A percentile compares a stretch with the other conserved stretches of the same genome.
phyloP scores from a whole-genome alignment of 2,888 invertebrate species.

The Cryptocheilus praepositus region DNA sequence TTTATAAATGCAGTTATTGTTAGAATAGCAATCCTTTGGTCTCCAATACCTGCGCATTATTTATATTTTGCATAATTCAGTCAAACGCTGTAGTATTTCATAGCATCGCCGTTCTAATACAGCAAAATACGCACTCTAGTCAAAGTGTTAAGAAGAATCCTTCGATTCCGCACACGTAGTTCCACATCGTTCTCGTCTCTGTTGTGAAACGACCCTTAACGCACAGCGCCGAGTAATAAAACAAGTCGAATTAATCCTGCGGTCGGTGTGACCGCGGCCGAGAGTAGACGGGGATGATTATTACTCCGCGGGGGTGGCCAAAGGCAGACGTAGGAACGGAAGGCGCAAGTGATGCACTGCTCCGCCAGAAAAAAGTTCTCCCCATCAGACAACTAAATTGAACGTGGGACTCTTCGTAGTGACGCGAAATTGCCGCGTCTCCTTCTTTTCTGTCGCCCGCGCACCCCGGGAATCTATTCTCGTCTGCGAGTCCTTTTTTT shows the following conservation, averaged over 20 bases:
- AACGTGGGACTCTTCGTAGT: constrained; percentile 31
- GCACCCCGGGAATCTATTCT: background rate
- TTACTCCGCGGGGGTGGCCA: constrained; percentile 16
- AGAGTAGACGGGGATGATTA: constrained; percentile 15
- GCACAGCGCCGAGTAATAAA: constrained; percentile 44
- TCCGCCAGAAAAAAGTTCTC: constrained; percentile 25
- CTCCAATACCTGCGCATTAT: too few relatives aligned
- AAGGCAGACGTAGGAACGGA: constrained; percentile 16
- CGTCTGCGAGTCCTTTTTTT: too few relatives aligned
- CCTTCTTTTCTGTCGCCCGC: constrained; percentile 31
- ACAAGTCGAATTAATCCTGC: constrained; percentile 49
- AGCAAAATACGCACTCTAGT: too few relatives aligned
- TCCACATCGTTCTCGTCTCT: background rate
- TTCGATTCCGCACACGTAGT: too few relatives aligned
- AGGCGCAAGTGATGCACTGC: constrained; percentile 8
- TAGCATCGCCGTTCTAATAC: too few relatives aligned
- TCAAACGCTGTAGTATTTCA: too few relatives aligned
- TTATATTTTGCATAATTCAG: too few relatives aligned
- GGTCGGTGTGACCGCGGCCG: constrained; percentile 24
- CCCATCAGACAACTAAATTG: constrained; percentile 43
- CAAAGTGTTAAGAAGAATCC: too few relatives aligned
- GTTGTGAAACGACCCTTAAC: constrained; percentile 15
- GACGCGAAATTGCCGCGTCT: constrained; percentile 45
- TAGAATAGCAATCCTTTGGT: too few relatives aligned
- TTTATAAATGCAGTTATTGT: too few relatives aligned